phyloP scores from a whole-genome alignment of 2,888 invertebrate species.

The Hypomecis punctinalis region DNA sequence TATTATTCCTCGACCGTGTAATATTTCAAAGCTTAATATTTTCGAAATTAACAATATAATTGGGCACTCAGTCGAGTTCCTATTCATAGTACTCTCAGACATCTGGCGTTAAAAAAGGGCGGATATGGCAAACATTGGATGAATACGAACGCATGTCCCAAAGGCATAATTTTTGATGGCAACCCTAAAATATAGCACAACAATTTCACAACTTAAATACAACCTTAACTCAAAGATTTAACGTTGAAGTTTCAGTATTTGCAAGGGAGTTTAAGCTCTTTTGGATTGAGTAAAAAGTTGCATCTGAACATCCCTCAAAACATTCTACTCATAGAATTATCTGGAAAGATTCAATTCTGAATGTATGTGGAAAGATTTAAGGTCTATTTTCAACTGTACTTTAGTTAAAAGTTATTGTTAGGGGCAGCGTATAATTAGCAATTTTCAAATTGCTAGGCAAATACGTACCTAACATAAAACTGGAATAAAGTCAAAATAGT shows the following conservation, averaged over 20 bases:
- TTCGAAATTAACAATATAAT: constrained; percentile 85
- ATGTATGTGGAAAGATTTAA: constrained; percentile 43
- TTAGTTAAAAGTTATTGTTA: constrained; percentile 68
- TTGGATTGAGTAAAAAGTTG: constrained; percentile 54
- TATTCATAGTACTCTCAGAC: constrained; percentile 72
- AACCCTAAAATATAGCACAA: constrained; percentile 35
- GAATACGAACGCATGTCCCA: constrained; percentile 77
- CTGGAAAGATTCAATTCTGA: constrained; percentile 25
- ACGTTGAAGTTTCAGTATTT: constrained; percentile 43
- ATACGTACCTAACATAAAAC: constrained; percentile 49
- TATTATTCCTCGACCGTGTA: constrained; percentile 78
- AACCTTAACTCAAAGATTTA: constrained; percentile 36
- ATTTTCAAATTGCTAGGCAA: constrained; percentile 83
- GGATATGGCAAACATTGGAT: constrained; percentile 79
- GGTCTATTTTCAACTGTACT: constrained; percentile 47
- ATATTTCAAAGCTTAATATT: constrained; percentile 81
- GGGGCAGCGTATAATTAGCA: constrained; percentile 81
- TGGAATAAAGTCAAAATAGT: constrained; percentile 48
- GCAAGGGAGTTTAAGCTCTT: constrained; percentile 46
- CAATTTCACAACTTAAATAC: constrained; percentile 38
- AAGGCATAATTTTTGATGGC: constrained; percentile 55
- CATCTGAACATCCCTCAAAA: constrained; percentile 83
- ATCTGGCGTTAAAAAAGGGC: constrained; percentile 82
- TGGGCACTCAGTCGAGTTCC: constrained; percentile 75
- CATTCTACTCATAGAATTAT: constrained; percentile 55